These are phyloP conservation scores for Rhagonycha lutea DNA, from an alignment of 2,888 invertebrate species.

Conservation along the genomic window DNA sequence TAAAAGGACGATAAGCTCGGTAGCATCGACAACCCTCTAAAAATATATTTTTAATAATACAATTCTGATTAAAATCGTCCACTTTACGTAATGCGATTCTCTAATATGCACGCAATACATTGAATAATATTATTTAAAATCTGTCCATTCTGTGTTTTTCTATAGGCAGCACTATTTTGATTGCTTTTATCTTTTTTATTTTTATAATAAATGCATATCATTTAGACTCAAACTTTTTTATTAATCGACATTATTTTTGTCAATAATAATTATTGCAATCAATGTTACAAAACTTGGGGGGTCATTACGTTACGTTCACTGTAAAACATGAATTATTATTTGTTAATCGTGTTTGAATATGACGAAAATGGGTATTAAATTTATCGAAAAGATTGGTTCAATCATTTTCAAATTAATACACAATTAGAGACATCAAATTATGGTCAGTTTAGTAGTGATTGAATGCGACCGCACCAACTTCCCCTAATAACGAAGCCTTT, in stretches of 20 bases:
- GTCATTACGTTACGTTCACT: neutral
- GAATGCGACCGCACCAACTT: constrained; percentile 27
- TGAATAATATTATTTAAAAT: constrained; percentile 23
- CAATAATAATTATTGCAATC: neutral
- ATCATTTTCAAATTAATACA: constrained; percentile 15
- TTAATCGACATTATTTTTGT: neutral
- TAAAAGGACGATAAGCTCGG: constrained; percentile 42
- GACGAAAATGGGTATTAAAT: neutral
- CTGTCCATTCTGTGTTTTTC: neutral
- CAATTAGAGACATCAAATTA: constrained; percentile 35
- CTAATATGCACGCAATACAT: constrained; percentile 37
- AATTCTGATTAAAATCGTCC: constrained; percentile 42
- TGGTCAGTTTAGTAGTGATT: constrained; percentile 35
- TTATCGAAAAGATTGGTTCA: neutral
- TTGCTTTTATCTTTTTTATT: neutral
- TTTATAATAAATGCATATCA: neutral
- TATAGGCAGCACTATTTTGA: neutral
- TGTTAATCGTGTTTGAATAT: neutral
- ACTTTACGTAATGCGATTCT: constrained; percentile 41
- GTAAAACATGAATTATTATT: neutral
- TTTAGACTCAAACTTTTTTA: neutral
- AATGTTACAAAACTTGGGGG: neutral
- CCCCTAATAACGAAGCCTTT: neutral
- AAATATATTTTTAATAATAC: constrained; percentile 42
- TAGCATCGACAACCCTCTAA: constrained; percentile 42